phyloP scores from a whole-genome alignment of 2,797 vertebrate genomes.

The Manis javanica region DNA sequence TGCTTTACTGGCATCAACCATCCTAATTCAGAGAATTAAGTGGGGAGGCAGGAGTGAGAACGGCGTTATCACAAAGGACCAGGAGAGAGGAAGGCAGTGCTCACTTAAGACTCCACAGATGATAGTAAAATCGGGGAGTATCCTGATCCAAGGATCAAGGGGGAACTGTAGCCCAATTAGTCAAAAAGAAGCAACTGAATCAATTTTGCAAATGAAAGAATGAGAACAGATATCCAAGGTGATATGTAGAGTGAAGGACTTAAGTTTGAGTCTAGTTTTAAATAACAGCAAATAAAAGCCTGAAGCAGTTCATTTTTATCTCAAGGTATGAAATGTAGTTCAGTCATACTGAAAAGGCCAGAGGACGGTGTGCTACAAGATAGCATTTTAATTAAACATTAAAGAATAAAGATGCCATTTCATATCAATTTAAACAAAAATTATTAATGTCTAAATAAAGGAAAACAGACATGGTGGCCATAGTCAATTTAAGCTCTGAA shows the following conservation, averaged over 20 bases:
- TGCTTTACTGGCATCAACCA: not conserved
- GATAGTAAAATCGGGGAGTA: not conserved
- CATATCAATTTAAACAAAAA: constrained; percentile 46
- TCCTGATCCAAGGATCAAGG: not conserved
- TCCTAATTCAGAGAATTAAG: not conserved
- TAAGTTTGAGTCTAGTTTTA: not conserved
- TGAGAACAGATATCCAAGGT: not conserved
- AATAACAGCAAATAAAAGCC: not conserved
- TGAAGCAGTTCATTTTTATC: constrained; percentile 8
- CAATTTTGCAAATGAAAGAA: not conserved
- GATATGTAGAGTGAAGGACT: not conserved
- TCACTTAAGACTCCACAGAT: not conserved
- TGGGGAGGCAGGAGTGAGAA: not conserved
- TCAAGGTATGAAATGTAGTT: not conserved
- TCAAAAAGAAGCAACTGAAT: not conserved
- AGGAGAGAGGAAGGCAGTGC: not conserved
- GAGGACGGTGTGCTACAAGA: not conserved
- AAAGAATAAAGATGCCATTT: constrained; percentile 23
- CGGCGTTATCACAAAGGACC: not conserved
- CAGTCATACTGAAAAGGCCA: not conserved
- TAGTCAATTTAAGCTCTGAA: not conserved
- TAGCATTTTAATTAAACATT: constrained; percentile 17
- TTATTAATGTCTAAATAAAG: constrained; percentile 46
- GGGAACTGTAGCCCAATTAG: not conserved
- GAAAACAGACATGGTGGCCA: not conserved